Percentiles rank a stretch among this genome's conserved stretches.
These are phyloP conservation scores for Trichonephila clavipes DNA, from an alignment of 1,140 invertebrate species.

Conservation along the genomic window DNA sequence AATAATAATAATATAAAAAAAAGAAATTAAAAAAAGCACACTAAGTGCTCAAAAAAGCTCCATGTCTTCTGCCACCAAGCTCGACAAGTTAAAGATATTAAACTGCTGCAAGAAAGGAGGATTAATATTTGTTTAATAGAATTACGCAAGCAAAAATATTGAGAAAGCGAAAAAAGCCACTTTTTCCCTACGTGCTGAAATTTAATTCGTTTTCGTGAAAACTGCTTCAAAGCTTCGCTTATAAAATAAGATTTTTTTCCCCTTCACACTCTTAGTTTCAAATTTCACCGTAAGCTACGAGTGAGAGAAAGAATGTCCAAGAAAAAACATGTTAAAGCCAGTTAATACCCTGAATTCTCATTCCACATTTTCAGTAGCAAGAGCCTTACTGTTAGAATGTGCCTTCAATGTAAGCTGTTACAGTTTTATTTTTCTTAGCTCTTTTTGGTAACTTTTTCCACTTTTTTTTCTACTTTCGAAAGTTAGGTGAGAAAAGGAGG, in stretches of 20 bases:
- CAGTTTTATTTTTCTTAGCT: constrained; percentile 44
- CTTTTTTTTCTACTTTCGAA: neutral
- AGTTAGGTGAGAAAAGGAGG: constrained; percentile 58
- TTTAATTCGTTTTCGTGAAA: constrained; percentile 57
- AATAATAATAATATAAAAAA: neutral
- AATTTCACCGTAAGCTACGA: constrained; percentile 67
- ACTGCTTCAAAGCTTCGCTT: constrained; percentile 36
- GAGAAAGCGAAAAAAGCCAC: constrained; percentile 51
- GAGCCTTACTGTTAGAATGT: constrained; percentile 12
- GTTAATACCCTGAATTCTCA: constrained; percentile 66
- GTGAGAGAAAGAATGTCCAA: constrained; percentile 38
- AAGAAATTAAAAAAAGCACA: constrained; percentile 6
- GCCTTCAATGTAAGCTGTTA: constrained; percentile 55
- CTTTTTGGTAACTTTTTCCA: neutral
- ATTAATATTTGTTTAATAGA: constrained; percentile 74
- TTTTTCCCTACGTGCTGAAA: constrained; percentile 46
- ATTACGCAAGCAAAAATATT: constrained; percentile 70
- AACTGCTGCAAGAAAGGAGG: constrained; percentile 40
- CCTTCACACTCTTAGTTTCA: constrained; percentile 60
- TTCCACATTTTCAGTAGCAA: constrained; percentile 15
- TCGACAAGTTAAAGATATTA: constrained; percentile 66
- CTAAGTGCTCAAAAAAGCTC: neutral
- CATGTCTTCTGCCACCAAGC: constrained; percentile 34
- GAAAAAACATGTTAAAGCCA: constrained; percentile 72
- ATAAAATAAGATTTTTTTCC: constrained; percentile 56